These are phyloP conservation scores for Chaitophorus viminalis DNA, from an alignment of 2,888 invertebrate species.

Conservation along the genomic window DNA sequence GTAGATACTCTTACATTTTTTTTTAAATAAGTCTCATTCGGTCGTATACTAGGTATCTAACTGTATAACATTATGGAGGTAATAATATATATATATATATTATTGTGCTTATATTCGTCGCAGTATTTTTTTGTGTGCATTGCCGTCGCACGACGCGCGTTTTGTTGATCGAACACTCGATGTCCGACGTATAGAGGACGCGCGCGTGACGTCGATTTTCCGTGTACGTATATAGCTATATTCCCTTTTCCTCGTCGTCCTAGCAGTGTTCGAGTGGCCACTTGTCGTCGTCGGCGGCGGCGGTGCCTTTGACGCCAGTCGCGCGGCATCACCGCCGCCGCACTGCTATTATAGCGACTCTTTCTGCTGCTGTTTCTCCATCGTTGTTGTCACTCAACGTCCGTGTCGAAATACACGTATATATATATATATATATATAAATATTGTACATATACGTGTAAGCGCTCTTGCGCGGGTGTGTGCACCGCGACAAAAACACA, in stretches of 20 bases:
- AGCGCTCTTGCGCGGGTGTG: background rate
- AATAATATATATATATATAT: background rate
- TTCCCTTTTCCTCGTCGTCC: background rate
- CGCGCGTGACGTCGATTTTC: background rate
- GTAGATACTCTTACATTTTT: too few species aligned
- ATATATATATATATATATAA: too few species aligned
- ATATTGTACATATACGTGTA: background rate
- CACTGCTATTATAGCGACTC: background rate
- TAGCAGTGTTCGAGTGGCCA: slow-evolving; percentile 52
- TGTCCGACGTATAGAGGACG: slow-evolving; percentile 25
- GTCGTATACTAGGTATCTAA: too few species aligned
- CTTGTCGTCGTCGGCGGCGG: slow-evolving; percentile 44
- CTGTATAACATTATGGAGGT: too few species aligned
- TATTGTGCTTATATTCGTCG: slow-evolving; percentile 12
- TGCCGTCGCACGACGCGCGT: background rate
- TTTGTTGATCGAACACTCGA: slow-evolving; percentile 61
- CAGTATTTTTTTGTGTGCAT: background rate
- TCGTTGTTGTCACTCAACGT: background rate
- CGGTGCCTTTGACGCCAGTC: slow-evolving; percentile 60
- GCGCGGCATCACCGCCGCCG: slow-evolving; percentile 41
- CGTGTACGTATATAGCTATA: background rate
- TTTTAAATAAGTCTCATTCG: too few species aligned
- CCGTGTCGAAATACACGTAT: background rate
- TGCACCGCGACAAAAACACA: background rate
- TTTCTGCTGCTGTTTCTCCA: background rate